Conservation (phyloP, 2,888 invertebrate genomes). For the Phania funesta region DNA sequence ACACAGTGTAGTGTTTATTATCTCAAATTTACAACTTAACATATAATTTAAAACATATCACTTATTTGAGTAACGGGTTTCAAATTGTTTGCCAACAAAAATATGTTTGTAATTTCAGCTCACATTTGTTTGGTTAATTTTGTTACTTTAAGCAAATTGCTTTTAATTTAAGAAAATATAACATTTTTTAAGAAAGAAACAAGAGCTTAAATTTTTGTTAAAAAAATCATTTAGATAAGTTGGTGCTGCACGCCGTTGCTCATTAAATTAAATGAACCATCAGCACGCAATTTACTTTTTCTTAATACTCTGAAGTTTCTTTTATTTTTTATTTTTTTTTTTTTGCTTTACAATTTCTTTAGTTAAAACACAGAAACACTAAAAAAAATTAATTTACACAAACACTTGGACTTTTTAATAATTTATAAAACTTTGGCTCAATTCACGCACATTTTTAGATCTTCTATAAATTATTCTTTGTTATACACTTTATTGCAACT, state of each 20-base stretch:
- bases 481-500: not conserved
- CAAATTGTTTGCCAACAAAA: not conserved
- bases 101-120: conserved; percentile 25
- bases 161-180: conserved; percentile 62
- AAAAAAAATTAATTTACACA: conserved; percentile 57
- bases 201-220: conserved; percentile 27
- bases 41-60: conserved; percentile 65
- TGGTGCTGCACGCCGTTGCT: conserved; percentile 74
- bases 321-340: conserved; percentile 6
- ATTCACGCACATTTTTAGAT: conserved; percentile 52
- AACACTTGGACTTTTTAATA: conserved; percentile 56
- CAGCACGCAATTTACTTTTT: conserved; percentile 77
- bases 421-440: conserved; percentile 9
- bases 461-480: conserved; percentile 1
- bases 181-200: not conserved
- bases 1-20: conserved; percentile 59
- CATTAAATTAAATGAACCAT: conserved; percentile 80
- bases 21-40: conserved; percentile 64
- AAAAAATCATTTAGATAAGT: conserved; percentile 79
- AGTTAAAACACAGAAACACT: conserved; percentile 33
- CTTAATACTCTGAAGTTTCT: too few relatives aligned
- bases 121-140: conserved; percentile 52
- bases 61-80: conserved; percentile 43
- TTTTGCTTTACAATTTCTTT: conserved; percentile 34
- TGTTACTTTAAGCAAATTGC: conserved; percentile 55